Evolutionary conservation across 2,888 invertebrate species (phyloP).

Genomic region (Drosophila pseudotakahashii): DNA sequence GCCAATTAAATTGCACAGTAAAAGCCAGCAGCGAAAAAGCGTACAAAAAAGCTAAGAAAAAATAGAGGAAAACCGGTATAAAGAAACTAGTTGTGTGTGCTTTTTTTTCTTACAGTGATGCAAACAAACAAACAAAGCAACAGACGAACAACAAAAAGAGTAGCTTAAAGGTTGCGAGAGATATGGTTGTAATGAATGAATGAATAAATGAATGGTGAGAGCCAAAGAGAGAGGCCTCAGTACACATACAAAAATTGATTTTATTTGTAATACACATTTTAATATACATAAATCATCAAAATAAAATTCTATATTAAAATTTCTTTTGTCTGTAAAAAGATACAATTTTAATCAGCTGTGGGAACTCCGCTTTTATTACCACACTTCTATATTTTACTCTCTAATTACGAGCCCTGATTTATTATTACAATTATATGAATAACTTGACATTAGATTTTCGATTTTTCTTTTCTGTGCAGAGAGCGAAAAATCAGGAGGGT

Average conservation of each 20-base stretch:
- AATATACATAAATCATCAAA: too few relatives aligned
- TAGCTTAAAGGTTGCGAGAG: conserved; percentile 58
- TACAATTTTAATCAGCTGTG: too few relatives aligned
- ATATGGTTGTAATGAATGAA: conserved; percentile 38
- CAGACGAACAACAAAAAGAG: conserved; percentile 63
- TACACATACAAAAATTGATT: neutral
- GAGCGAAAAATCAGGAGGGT: neutral
- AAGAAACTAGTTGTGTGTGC: conserved; percentile 61
- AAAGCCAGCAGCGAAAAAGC: conserved; percentile 20
- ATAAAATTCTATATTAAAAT: too few relatives aligned
- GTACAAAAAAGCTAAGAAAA: conserved; percentile 18
- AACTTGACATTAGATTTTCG: too few relatives aligned
- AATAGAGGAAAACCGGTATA: conserved; percentile 65
- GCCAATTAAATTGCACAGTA: conserved; percentile 73
- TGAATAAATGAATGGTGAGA: conserved; percentile 42
- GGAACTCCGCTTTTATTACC: too few relatives aligned
- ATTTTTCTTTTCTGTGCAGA: conserved; percentile 1
- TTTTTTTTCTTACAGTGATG: conserved; percentile 30
- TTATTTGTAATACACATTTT: too few relatives aligned
- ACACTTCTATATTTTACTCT: too few relatives aligned
- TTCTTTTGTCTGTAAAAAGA: too few relatives aligned
- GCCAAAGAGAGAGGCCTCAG: conserved; percentile 34
- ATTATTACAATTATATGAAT: too few relatives aligned
- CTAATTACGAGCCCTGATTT: too few relatives aligned
- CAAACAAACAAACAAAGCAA: conserved; percentile 67